Evolutionary conservation across 2,888 invertebrate genomes (phyloP), one percentile per base, ranked within the genome.

Genomic region (Conchocele bisecta): DNA sequence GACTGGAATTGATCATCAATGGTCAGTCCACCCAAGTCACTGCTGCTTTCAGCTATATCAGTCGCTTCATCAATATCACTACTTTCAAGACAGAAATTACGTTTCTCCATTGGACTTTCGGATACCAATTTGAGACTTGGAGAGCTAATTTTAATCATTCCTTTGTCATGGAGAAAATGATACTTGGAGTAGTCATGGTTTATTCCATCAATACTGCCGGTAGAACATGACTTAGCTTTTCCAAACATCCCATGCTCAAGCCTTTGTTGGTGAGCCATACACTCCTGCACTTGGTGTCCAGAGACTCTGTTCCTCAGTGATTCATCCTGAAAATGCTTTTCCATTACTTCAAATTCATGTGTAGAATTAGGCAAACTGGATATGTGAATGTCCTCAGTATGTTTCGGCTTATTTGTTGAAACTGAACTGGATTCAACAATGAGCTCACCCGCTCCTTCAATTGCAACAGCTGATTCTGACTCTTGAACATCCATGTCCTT

Each of bases 121-220:
- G 33, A 33, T 13, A 76, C 39, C 0, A 76, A 26, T 42, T 66
- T 69, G 17, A 76, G 41, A 39, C 72, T 66, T n/a, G 76, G 76
- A 6, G 76, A 76, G 31, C 73, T 61, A n/a, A 76, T 76, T 37
- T 76, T 76, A 6, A 70, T 64, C 76, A 76, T 76, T 5, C 76
- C 76, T 58, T 76, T 76, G 3, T 76, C 76, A 51, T 76, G 57
- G 4, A 76, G 63, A 46, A 76, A 76, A 51, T 76, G 76, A 44
- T 76, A 76, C 29, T 63, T 65, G 28, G 76, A 72, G 35, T 51
- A n/a, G n/a, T n/a, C n/a, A n/a, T n/a, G n/a, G n/a, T n/a, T n/a
- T n/a, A n/a, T n/a, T n/a, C 56, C 59, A 51, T 76, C 73, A 15
- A 76, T 35, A 48, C 76, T 76, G 44, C 69, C 71, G n/a, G 72